Percentiles rank a stretch among this genome's conserved stretches.
These are phyloP conservation scores for Chionoecetes opilio DNA, from an alignment of 1,140 invertebrate species.

Conservation along the genomic window DNA sequence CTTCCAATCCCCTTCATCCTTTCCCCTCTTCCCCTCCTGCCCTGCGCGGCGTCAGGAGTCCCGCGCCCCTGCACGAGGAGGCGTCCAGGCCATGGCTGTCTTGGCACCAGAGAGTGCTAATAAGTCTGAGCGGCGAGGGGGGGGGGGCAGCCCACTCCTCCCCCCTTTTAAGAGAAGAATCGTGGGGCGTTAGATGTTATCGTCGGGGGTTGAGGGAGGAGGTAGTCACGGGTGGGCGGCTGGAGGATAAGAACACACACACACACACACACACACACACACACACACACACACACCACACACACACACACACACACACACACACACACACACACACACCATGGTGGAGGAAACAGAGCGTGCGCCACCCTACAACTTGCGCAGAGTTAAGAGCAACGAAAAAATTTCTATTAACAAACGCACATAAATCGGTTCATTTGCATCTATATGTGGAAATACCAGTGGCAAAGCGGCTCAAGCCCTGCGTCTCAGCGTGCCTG, in stretches of 20 bases:
- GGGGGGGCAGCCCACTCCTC: background rate
- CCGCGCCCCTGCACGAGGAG: background rate
- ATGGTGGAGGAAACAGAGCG: background rate
- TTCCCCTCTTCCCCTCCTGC: background rate
- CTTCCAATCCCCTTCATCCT: background rate
- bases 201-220: background rate
- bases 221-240: background rate
- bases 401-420: constrained; percentile 79
- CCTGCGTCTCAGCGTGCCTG: background rate
- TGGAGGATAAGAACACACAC: constrained; percentile 35
- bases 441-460: constrained; percentile 78
- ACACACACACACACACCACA: constrained; percentile 54
- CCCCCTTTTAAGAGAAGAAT: background rate
- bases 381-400: constrained; percentile 73
- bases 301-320: constrained; percentile 61
- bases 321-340: constrained; percentile 49
- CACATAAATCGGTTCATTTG: constrained; percentile 79
- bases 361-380: constrained; percentile 53
- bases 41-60: background rate
- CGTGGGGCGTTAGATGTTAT: constrained; percentile 57
- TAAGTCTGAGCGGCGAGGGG: background rate
- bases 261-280: constrained; percentile 59
- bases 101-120: background rate
- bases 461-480: constrained; percentile 64
- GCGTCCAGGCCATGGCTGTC: background rate